Percentiles rank a stretch among this genome's conserved stretches.
phyloP scores from a whole-genome alignment of 2,113 vertebrate species.

The Phaetusa simplex region DNA sequence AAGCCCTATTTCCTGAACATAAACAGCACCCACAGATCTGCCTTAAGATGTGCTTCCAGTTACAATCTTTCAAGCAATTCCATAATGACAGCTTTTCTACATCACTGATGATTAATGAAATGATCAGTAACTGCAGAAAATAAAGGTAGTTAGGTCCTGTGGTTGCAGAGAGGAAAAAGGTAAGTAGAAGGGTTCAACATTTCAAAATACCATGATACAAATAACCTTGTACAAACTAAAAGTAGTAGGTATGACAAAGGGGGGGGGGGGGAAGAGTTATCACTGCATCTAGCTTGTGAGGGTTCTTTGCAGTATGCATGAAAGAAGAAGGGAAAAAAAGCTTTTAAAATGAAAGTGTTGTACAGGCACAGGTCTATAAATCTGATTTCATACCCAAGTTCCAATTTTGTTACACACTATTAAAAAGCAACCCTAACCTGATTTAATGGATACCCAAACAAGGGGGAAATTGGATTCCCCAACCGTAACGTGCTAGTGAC shows the following conservation, averaged over 20 bases:
- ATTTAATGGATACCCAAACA: constrained; percentile 69
- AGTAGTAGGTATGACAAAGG: neutral
- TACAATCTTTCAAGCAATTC: neutral
- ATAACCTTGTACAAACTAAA: neutral
- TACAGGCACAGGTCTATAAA: constrained; percentile 31
- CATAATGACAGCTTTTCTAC: neutral
- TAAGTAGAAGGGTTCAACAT: neutral
- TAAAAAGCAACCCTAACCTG: constrained; percentile 63
- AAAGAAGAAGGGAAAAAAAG: neutral
- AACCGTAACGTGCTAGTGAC: constrained; percentile 14
- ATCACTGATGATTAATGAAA: neutral
- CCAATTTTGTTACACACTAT: constrained; percentile 55
- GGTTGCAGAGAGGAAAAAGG: neutral
- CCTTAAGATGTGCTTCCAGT: neutral
- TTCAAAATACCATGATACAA: neutral
- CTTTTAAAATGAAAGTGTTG: constrained; percentile 1
- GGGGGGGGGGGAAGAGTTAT: neutral
- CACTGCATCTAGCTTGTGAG: neutral
- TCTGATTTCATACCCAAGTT: constrained; percentile 60
- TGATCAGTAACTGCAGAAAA: constrained; percentile 1
- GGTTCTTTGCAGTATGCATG: neutral
- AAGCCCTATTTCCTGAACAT: neutral
- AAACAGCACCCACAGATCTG: neutral
- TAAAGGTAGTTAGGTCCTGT: neutral
- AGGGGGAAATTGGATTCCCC: constrained; percentile 62